A percentile compares a stretch with the other conserved stretches of the same genome.
phyloP scores from a whole-genome alignment of 2,888 invertebrate genomes.

The Athalia circularis region DNA sequence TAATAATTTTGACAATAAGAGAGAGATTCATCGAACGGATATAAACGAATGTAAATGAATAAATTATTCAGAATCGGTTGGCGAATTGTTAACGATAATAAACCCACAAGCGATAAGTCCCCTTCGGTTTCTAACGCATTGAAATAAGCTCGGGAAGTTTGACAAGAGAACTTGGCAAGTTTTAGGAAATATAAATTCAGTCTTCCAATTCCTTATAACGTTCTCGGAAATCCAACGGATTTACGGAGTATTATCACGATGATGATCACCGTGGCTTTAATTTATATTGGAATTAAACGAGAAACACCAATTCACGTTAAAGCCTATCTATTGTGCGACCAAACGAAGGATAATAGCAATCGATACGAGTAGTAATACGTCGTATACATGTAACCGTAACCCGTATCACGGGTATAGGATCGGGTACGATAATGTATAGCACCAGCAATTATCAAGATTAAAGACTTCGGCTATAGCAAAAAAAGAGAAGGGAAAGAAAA shows the following conservation, averaged over 20 bases:
- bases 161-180: not conserved
- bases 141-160: slow-evolving; percentile 12
- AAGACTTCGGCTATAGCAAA: not conserved
- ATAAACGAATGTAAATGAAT: not conserved
- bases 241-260: not conserved
- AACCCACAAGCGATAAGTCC: no score
- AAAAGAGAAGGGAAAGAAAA: not conserved
- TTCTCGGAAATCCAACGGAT: not conserved
- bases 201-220: slow-evolving; percentile 11
- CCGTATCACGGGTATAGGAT: no score
- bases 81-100: no score
- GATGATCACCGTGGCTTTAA: not conserved
- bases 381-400: not conserved
- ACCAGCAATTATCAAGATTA: slow-evolving; percentile 14
- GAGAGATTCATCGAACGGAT: slow-evolving; percentile 9
- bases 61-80: not conserved
- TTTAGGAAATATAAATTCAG: not conserved
- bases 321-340: slow-evolving; percentile 16
- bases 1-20: slow-evolving; percentile 9
- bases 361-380: not conserved
- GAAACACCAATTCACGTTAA: not conserved
- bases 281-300: slow-evolving; percentile 21
- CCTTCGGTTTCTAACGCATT: no score
- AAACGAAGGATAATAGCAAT: slow-evolving; percentile 25
- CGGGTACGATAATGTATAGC: not conserved